Evolutionary conservation across 2,797 vertebrate species (phyloP), one percentile per base, ranked within the genome.

Genomic region (Dermochelys coriacea): DNA sequence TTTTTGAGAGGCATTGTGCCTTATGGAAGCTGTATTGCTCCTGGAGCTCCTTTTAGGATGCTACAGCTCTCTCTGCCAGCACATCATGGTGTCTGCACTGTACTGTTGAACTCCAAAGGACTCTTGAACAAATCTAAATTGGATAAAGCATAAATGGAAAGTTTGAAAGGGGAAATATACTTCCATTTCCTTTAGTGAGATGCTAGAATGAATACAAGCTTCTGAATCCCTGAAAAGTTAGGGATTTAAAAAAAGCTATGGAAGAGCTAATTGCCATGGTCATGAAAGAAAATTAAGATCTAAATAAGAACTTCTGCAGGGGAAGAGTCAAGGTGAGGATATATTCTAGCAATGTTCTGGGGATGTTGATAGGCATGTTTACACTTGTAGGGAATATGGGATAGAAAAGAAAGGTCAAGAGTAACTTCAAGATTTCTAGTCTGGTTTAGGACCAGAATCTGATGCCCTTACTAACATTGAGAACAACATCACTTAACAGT

Each of bases 41-140:
- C 94, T 64, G 41, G 37, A 3, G 0, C 1, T 16, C 82, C 74
- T 84, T 93, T 92, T 87, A 84, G 91, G 59, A 52, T 88, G 81
- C 27, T 83, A 91, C 74, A 8, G 80, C 95, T 89, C 84, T 14
- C 61, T 85, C 90, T 94, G 86, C 3, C 51, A 18, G 8, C 51
- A 21, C 19, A 52, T 52, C 19, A 8, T 97, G 96, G 83, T 97
- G 95, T 83, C 92, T 94, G 45, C 81, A 95, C 96, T 91, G 75
- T 88, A 95, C 84, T 91, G 86, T 79, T 96, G 96, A 97, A 97
- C 95, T 97, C 97, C 95, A 88, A 96, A 91, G 92, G 96, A 89
- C 86, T 91, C 95, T 96, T 95, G 96, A 68, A 96, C 97, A 97
- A 97, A 96, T 97, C 89, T 97, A 95, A 97, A 97, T 97, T 96